Conservation (phyloP, 2,113 vertebrate genomes). For the Nematolebias whitei region DNA sequence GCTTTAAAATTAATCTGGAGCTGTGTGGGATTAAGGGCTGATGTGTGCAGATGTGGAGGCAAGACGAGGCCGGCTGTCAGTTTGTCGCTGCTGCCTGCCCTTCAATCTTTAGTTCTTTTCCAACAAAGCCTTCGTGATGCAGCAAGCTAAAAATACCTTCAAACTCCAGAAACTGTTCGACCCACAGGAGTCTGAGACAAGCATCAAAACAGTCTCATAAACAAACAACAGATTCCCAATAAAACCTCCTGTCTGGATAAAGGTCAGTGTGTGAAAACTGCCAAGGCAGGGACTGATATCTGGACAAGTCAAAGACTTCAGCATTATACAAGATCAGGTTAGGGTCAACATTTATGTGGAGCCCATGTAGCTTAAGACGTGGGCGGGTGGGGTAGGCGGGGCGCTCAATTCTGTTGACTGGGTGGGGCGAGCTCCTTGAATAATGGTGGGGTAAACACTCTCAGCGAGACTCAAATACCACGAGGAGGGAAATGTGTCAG, state of each 20-base stretch:
- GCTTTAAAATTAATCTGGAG: conserved; percentile 79
- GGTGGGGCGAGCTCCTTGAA: no score
- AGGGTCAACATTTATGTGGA: no score
- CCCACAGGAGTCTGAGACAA: conserved; percentile 41
- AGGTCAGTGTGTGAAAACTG: no score
- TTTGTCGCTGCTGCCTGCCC: conserved; percentile 28
- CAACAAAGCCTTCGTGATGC: neutral
- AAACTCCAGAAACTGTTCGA: conserved; percentile 35
- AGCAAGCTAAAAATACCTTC: conserved; percentile 12
- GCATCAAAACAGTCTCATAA: neutral
- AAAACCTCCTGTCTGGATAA: neutral
- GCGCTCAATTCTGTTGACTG: no score
- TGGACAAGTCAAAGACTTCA: no score
- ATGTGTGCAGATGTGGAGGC: conserved; percentile 46
- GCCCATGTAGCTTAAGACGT: no score
- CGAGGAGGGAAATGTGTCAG: no score
- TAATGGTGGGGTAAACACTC: no score
- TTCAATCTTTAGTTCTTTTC: neutral
- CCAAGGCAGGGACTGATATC: neutral
- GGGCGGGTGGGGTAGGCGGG: no score
- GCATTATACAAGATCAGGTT: no score
- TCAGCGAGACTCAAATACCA: no score
- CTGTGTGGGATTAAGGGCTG: conserved; percentile 74
- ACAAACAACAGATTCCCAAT: neutral
- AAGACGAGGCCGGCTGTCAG: conserved; percentile 42